Evolutionary conservation across 1,140 invertebrate species (phyloP), one percentile per base, ranked within the genome.

Genomic region (Metaphire vulgaris): DNA sequence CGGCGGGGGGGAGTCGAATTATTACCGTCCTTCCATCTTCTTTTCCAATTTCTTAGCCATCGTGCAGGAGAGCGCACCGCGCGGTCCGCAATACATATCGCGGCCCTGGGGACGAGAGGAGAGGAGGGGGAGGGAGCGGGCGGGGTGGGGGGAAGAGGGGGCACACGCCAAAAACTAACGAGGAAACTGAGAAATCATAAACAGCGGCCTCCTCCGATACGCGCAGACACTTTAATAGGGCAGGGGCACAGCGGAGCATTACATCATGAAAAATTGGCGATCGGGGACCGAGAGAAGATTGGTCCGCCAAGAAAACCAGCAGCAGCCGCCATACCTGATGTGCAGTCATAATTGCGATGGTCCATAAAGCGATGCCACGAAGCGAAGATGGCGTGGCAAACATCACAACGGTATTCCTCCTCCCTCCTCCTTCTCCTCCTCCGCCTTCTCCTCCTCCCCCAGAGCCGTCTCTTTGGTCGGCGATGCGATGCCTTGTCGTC

Each of bases 221-320:
- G 41, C 41, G 21, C 21, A 56, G 41, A 56, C 6, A 56, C 41
- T 56, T 56, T 56, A 56, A 56, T 56, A 56, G 41, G 21, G 41
- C 41, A 21, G 41, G 41, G 41, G 41, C 41, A 56, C 41, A 21
- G 21, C 6, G 41, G 41, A 56, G 6, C 41, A 56, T 6, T 56
- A 56, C 41, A 56, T 56, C 41, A 56, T 56, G 41, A 21, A 56
- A 56, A 56, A 56, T 56, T 56, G 41, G 41, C 41, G 41, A 56
- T 12, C 21, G 21, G 41, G 41, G 41, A 56, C 41, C 41, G 41
- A 21, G 41, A 6, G 6, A 56, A 56, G 41, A 56, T 56, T 56
- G 41, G 41, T 21, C 41, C 6, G 41, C 41, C 21, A 56, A 56
- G 41, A 56, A 21, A 56, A 56, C 6, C 41, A n/a, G n/a, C n/a